Conservation (phyloP, 2,113 vertebrate genomes). For the Rhegmatorhina hoffmannsi region DNA sequence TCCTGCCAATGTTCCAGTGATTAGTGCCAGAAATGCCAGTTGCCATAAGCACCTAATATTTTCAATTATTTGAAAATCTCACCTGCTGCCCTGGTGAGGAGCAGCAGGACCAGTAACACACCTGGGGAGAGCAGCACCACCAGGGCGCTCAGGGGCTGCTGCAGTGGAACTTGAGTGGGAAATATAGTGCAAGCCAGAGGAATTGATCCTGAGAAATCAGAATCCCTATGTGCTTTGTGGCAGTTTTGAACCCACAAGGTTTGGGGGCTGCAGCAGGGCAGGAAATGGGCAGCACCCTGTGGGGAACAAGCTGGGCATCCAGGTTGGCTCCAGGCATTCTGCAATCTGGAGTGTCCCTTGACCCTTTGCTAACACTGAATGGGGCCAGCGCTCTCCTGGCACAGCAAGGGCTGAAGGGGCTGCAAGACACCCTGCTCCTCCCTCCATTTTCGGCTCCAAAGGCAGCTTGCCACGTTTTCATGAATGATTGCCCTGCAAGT, state of each 20-base stretch:
- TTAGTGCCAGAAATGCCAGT: not conserved
- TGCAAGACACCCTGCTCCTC: not conserved
- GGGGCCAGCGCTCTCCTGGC: not conserved
- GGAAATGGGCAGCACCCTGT: rapidly evolving
- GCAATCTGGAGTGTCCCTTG: rapidly evolving
- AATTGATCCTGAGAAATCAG: not conserved
- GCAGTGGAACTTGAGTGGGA: not conserved
- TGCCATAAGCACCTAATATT: not conserved
- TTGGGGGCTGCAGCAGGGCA: not conserved
- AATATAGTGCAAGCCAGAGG: not conserved
- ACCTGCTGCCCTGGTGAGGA: not conserved
- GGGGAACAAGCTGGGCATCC: not conserved
- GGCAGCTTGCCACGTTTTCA: constrained; percentile 8
- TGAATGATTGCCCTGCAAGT: constrained; percentile 29
- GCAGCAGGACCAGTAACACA: not conserved
- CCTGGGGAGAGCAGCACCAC: not conserved
- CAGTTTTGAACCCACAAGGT: not conserved
- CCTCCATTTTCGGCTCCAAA: not conserved
- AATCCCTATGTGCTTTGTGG: rapidly evolving
- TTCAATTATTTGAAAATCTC: not conserved
- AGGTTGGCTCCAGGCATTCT: not conserved
- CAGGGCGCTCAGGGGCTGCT: not conserved
- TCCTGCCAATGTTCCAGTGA: not conserved
- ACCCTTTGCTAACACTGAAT: not conserved
- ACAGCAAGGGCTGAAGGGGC: not conserved